Base-by-base conservation (phyloP, 2,113 vertebrate genomes). In the Myrmophylax atrothorax region DNA sequence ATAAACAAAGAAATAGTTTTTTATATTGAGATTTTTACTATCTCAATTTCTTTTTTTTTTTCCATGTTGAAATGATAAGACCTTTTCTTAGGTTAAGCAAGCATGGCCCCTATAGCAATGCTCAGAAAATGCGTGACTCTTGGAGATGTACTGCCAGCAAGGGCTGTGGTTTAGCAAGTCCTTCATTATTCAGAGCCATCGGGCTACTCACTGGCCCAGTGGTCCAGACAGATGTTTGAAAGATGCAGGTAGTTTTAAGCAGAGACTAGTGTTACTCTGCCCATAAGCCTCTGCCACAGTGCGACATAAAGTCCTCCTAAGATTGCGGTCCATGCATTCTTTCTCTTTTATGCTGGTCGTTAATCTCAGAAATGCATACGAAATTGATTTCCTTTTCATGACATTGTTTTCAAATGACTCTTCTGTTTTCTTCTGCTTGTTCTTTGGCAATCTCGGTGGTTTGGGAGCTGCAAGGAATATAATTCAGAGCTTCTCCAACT, bases 351-450 rank as follows among this genome's bases (percentile, higher is more conserved):
- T 96, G 37, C 78, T 56, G 24, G 29, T 59, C 85, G 18, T 91
- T 90, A 79, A 94, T 84, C 84, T 95, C 85, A 80, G 53, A 87
- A 95, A 93, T 95, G 96, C 96, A 93, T 96, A 86, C 1, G 28
- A 86, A 94, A 55, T 95, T 69, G 94, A 92, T 95, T 95, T 87
- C 69, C 92, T 97, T 84, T 66, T 87, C 88, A 84, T 22, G 14
- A 58, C 94, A 94, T 97, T 89, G 82, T 95, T 96, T 97, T 97
- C 29, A 59, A 89, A 69, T 95, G 77, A 91, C 83, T 97, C 93
- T 95, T 87, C 90, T 94, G 86, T 95, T 94, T 94, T 95, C 91
- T 93, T 84, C 84, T 87, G 89, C 84, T 91, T 58, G 38, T 4
- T 73, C 95, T 95, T 95, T 97, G 77, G 93, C 91, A 94, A n/a